Conservation (phyloP, 2,888 invertebrate genomes). For the Myopa tessellatipennis region DNA sequence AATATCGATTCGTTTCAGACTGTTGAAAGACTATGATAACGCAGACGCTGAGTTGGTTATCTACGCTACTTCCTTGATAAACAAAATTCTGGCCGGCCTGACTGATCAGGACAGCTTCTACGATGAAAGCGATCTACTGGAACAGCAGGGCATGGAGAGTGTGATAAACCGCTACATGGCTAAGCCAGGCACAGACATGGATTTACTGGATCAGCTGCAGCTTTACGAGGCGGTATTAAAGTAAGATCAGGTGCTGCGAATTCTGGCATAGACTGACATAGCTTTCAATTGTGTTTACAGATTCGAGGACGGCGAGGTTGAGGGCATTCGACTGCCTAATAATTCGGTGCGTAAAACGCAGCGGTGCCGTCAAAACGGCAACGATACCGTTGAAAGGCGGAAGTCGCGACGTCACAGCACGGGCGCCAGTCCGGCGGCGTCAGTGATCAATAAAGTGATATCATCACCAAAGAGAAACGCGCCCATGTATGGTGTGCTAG, state of each 20-base stretch:
- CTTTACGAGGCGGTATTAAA: constrained; percentile 94
- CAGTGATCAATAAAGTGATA: constrained; percentile 58
- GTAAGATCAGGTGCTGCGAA: constrained; percentile 71
- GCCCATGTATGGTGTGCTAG: constrained; percentile 61
- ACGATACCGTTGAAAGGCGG: constrained; percentile 76
- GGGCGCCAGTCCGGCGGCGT: constrained; percentile 73
- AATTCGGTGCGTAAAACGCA: constrained; percentile 80
- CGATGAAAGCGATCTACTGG: constrained; percentile 95
- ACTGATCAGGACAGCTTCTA: constrained; percentile 97
- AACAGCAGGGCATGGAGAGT: constrained; percentile 92
- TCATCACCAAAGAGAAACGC: constrained; percentile 62
- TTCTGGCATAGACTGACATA: background rate
- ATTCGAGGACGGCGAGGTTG: constrained; percentile 71
- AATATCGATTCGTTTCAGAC: constrained; percentile 65
- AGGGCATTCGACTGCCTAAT: constrained; percentile 73
- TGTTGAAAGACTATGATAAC: constrained; percentile 94
- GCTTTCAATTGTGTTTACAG: constrained; percentile 48
- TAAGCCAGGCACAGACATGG: constrained; percentile 91
- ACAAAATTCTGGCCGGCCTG: constrained; percentile 92
- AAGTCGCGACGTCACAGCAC: constrained; percentile 84
- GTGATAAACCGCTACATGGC: constrained; percentile 90
- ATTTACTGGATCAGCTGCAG: constrained; percentile 92
- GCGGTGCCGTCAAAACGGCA: constrained; percentile 72
- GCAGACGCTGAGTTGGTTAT: constrained; percentile 95
- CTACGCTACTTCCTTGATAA: constrained; percentile 95